These are phyloP conservation scores for Leucoma salicis DNA, from an alignment of 2,888 invertebrate species.

Conservation along the genomic window DNA sequence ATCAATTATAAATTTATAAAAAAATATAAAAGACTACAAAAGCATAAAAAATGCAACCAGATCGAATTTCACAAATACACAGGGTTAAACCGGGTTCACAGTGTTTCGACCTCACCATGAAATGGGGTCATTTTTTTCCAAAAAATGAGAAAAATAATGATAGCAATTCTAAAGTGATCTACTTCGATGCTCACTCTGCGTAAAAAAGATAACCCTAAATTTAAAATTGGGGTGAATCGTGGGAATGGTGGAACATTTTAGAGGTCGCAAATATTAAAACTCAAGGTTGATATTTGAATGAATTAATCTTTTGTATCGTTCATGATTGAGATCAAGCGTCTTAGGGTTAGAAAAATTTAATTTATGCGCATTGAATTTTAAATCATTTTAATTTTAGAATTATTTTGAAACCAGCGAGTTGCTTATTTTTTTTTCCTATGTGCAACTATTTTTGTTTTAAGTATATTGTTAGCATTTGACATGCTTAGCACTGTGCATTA, in stretches of 20 bases:
- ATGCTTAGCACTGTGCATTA: too few species aligned
- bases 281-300: slow-evolving; percentile 61
- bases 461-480: too few species aligned
- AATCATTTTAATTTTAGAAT: slow-evolving; percentile 4
- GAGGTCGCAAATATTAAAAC: slow-evolving; percentile 49
- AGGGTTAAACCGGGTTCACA: slow-evolving; percentile 72
- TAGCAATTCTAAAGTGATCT: slow-evolving; percentile 71
- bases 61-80: slow-evolving; percentile 74
- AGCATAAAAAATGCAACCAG: slow-evolving; percentile 43
- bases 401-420: slow-evolving; percentile 12
- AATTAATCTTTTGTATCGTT: slow-evolving; percentile 23
- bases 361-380: slow-evolving; percentile 25
- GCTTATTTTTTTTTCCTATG: too few species aligned
- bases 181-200: slow-evolving; percentile 53
- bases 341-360: slow-evolving; percentile 20
- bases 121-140: slow-evolving; percentile 65
- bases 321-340: slow-evolving; percentile 20
- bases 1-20: slow-evolving; percentile 20
- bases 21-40: slow-evolving; percentile 33
- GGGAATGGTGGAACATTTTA: slow-evolving; percentile 52
- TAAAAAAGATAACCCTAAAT: slow-evolving; percentile 72
- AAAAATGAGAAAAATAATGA: slow-evolving; percentile 50
- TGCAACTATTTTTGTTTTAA: too few species aligned
- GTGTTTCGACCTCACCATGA: slow-evolving; percentile 75
- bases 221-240: slow-evolving; percentile 76